Evolutionary conservation across 2,797 vertebrate species (phyloP).

Genomic region (Glyptemys insculpta): DNA sequence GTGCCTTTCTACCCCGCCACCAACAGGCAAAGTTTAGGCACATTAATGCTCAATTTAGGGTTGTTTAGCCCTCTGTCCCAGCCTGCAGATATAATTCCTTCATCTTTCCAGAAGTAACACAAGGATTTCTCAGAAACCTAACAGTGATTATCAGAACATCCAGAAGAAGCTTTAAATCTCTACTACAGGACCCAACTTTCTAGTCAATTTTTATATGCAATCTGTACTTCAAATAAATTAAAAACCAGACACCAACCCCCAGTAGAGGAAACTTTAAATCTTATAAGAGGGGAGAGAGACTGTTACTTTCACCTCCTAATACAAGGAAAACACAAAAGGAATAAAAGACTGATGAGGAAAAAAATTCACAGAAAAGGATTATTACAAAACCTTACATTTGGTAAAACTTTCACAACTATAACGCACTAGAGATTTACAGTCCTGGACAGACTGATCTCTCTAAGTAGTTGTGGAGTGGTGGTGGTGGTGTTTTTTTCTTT

Average conservation of each 20-base stretch:
- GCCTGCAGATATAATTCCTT: neutral
- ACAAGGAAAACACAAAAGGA: neutral
- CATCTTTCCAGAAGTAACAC: neutral
- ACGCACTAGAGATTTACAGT: neutral
- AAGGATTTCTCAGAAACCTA: neutral
- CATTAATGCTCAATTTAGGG: neutral
- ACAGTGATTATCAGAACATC: neutral
- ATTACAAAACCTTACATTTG: neutral
- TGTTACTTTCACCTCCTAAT: neutral
- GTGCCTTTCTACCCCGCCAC: neutral
- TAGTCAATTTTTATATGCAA: neutral
- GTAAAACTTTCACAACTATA: neutral
- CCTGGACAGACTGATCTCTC: neutral
- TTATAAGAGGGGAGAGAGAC: neutral
- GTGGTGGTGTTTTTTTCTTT: too few relatives aligned
- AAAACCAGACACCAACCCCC: neutral
- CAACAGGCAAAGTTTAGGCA: neutral
- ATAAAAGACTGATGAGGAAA: neutral
- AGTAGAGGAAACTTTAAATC: neutral
- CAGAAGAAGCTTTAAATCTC: neutral
- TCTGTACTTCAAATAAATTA: neutral
- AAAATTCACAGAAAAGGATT: neutral
- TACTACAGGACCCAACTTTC: neutral
- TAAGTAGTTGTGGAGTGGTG: too few relatives aligned
- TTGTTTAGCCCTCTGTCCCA: neutral